Evolutionary conservation across 1,140 invertebrate species (phyloP).

Genomic region (Apocrypta bakeri): DNA sequence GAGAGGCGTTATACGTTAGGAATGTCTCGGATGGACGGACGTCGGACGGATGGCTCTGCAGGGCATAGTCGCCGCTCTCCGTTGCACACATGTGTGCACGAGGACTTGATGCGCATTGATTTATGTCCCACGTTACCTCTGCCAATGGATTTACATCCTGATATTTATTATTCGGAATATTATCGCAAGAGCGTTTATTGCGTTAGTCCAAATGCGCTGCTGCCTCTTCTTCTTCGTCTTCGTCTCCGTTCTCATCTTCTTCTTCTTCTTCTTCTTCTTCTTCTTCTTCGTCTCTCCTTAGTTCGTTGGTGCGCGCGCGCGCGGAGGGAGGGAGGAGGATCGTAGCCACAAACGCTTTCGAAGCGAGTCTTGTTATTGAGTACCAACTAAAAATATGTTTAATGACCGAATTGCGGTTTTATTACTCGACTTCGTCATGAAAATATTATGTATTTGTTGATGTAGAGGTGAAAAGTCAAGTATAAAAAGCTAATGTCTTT

Average conservation of each 20-base stretch:
- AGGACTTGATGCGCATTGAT: conserved; percentile 61
- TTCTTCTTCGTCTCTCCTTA: neutral
- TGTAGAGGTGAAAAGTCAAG: too few relatives aligned
- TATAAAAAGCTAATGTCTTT: too few relatives aligned
- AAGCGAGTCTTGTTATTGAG: neutral
- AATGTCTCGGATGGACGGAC: conserved; percentile 45
- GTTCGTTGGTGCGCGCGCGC: neutral
- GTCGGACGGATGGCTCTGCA: conserved; percentile 58
- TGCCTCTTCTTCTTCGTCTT: neutral
- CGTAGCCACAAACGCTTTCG: too few relatives aligned
- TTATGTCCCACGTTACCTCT: conserved; percentile 73
- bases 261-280: neutral
- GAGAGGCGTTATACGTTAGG: conserved; percentile 36
- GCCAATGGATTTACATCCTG: conserved; percentile 74
- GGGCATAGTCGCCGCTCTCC: conserved; percentile 22
- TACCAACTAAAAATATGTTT: conserved; percentile 36
- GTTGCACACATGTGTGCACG: neutral
- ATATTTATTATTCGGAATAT: conserved; percentile 75
- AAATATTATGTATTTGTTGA: neutral
- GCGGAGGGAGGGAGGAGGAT: too few relatives aligned
- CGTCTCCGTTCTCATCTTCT: conserved; percentile 1
- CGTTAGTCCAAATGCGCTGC: conserved; percentile 59
- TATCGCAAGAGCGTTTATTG: conserved; percentile 72
- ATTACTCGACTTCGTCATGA: neutral
- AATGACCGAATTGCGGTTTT: conserved; percentile 30